Base-by-base conservation (phyloP, 2,888 invertebrate genomes). In the Caradrina kadenii region DNA sequence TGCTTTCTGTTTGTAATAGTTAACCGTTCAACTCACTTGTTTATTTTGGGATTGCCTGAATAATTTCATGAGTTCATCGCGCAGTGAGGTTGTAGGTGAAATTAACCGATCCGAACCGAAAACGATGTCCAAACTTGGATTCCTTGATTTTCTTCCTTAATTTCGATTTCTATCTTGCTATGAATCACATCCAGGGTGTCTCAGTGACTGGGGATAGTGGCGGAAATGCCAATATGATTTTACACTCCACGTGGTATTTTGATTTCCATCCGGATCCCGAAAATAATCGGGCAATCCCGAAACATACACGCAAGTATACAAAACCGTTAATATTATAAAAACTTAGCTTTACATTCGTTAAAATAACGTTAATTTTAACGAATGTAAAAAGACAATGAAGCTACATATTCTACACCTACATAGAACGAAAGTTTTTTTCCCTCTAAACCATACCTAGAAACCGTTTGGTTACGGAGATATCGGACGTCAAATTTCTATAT, bases 11-110 rank as follows among this genome's bases (percentile, higher is more conserved):
- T 66, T 48, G 11, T 21, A 15, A 48, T 4, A 39, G 21, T 58
- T 63, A n/a, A 56, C 8, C 10, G n/a, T 35, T 42, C 62, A 55
- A 64, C 45, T 73, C 39, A 58, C 50, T 58, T 72, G 11, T 53
- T 53, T 39, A 26, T 71, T 73, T 58, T 17, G 52, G 26, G 56
- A 48, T 71, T 71, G 50, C 63, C 45, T 45, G 45, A 56, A 52
- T 56, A 56, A 21, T 21, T 22, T 19, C 22, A 48, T 13, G 8
- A 55, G 39, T 39, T 55, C 10, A 17, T 17, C 39, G 7, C 17
- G 1, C 39, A 10, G 11, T 54, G 22, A 21, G 17, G 17, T 15
- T 13, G 13, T 26, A 10, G 22, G 5, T 48, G 17, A 45, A 45
- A 45, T 6, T 45, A 17, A 17, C 4, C 3, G 45, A 2, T 45